Evolutionary conservation across 1,140 invertebrate genomes (phyloP).

Genomic region (Vollenhovia emeryi): DNA sequence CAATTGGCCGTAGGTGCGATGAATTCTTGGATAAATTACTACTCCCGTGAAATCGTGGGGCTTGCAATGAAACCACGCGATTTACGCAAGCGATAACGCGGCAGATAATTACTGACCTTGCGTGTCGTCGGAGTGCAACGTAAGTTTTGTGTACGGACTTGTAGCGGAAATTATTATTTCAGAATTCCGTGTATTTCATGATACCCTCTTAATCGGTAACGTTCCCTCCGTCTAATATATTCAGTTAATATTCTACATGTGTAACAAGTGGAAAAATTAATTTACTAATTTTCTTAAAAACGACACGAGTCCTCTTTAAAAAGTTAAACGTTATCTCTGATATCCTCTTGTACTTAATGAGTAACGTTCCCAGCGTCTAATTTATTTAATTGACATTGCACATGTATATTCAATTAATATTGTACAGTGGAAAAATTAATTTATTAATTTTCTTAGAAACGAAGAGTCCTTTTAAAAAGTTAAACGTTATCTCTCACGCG

Average conservation of each 20-base stretch:
- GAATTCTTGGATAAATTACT: constrained; percentile 56
- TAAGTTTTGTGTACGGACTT: neutral
- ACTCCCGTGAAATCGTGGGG: constrained; percentile 43
- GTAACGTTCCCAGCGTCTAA: neutral
- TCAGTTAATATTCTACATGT: neutral
- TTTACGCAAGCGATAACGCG: constrained; percentile 54
- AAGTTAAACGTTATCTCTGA: neutral
- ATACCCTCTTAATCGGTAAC: neutral
- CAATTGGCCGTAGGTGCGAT: constrained; percentile 68
- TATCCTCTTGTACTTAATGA: neutral
- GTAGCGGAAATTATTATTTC: neutral
- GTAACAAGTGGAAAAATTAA: neutral
- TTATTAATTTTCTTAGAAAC: neutral
- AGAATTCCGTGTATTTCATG: neutral
- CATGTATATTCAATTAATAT: neutral
- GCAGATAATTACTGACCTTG: constrained; percentile 45
- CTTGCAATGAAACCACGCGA: constrained; percentile 21
- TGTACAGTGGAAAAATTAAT: neutral
- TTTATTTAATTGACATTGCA: no score
- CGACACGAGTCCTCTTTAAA: neutral
- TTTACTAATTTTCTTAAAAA: neutral
- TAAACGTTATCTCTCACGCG: neutral
- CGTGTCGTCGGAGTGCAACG: neutral
- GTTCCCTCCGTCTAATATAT: neutral
- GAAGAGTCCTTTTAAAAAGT: neutral